Evolutionary conservation across 1,140 invertebrate species (phyloP).

Genomic region (Aphelinus certus): DNA sequence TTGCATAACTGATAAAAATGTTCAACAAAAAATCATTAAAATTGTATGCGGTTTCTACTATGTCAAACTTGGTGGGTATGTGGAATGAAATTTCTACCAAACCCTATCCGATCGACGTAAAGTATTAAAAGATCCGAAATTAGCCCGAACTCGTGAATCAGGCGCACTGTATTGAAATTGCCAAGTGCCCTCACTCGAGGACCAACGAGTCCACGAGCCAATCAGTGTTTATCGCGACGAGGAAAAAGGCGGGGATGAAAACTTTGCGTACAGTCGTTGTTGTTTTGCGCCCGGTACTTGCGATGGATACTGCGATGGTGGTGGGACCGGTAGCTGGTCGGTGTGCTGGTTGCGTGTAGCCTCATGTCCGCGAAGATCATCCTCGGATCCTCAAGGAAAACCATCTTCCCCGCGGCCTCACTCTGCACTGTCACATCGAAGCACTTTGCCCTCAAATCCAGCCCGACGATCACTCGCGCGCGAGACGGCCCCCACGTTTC

Average conservation of each 20-base stretch:
- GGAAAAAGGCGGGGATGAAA: neutral
- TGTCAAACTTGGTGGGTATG: neutral
- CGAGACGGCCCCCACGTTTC: no score
- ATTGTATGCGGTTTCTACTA: no score
- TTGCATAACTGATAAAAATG: no score
- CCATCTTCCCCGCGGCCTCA: constrained; percentile 53
- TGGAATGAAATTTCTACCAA: neutral
- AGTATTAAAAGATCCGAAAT: no score
- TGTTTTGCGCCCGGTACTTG: constrained; percentile 62
- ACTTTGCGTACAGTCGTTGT: constrained; percentile 61
- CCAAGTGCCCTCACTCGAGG: no score
- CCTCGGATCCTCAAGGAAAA: constrained; percentile 63
- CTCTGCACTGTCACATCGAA: constrained; percentile 53
- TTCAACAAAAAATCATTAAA: no score
- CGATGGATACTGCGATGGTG: constrained; percentile 42
- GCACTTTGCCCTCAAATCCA: neutral
- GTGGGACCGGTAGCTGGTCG: constrained; percentile 52
- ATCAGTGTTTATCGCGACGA: neutral
- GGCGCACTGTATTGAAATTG: no score
- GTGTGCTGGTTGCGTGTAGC: constrained; percentile 63
- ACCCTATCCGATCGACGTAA: no score
- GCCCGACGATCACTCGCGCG: no score
- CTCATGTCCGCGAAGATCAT: constrained; percentile 65
- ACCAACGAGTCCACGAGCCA: no score
- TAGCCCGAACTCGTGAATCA: no score